A percentile compares a stretch with the other conserved stretches of the same genome.
Evolutionary conservation across 2,888 invertebrate species (phyloP).

Genomic region (Fabriciana adippe): DNA sequence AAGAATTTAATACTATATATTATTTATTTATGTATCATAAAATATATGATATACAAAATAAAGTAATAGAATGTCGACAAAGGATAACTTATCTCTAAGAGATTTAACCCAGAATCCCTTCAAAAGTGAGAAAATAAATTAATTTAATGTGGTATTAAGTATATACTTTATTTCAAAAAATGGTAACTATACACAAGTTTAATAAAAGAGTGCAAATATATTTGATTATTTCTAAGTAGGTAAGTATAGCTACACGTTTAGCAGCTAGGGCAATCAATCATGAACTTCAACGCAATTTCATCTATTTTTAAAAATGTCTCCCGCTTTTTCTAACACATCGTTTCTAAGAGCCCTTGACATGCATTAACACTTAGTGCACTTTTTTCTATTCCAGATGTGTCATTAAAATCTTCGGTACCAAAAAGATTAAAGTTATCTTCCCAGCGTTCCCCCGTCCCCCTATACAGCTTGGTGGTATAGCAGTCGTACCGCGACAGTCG

Average conservation of each 20-base stretch:
- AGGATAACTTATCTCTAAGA: too few species aligned
- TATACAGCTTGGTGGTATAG: slow-evolving; percentile 48
- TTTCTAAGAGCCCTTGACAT: slow-evolving; percentile 76
- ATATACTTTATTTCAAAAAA: too few species aligned
- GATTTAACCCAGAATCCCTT: too few species aligned
- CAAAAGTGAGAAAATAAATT: too few species aligned
- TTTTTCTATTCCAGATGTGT: slow-evolving; percentile 80
- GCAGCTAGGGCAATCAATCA: neutral
- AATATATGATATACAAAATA: too few species aligned
- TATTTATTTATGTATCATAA: too few species aligned
- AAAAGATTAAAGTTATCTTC: slow-evolving; percentile 82
- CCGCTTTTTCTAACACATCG: slow-evolving; percentile 76
- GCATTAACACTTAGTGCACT: slow-evolving; percentile 80
- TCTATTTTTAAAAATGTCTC: slow-evolving; percentile 78
- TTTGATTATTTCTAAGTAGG: slow-evolving; percentile 2
- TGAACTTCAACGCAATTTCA: slow-evolving; percentile 39
- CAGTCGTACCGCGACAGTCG: slow-evolving; percentile 68
- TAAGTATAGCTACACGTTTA: neutral
- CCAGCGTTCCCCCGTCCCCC: slow-evolving; percentile 62
- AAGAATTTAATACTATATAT: too few species aligned
- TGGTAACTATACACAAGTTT: too few species aligned
- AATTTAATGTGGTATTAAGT: too few species aligned
- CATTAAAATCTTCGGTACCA: slow-evolving; percentile 79
- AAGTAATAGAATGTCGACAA: too few species aligned
- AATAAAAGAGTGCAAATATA: neutral